These are phyloP conservation scores for Lysandra coridon DNA, from an alignment of 2,888 invertebrate genomes.

Conservation along the genomic window DNA sequence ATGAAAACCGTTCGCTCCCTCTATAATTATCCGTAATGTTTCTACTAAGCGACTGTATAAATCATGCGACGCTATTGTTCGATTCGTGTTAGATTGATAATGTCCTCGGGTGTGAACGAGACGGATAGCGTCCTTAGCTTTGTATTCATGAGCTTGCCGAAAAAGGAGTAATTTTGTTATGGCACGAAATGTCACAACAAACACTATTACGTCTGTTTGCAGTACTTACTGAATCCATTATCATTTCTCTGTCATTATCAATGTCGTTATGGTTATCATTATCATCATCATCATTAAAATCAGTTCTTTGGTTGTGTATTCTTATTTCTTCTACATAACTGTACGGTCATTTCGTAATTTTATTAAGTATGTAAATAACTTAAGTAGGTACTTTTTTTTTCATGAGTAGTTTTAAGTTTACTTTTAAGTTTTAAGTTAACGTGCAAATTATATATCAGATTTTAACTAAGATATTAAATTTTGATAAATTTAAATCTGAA, in stretches of 20 bases:
- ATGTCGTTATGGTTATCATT: neutral
- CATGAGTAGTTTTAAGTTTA: too few relatives aligned
- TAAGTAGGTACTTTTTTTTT: too few relatives aligned
- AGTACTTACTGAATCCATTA: neutral
- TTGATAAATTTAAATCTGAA: too few relatives aligned
- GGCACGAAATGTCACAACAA: slow-evolving; percentile 22
- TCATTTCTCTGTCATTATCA: neutral
- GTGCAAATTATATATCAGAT: too few relatives aligned
- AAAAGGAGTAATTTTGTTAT: slow-evolving; percentile 40
- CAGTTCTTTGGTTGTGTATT: too few relatives aligned
- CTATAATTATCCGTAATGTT: slow-evolving; percentile 80
- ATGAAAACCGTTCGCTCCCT: slow-evolving; percentile 58
- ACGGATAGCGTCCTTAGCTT: slow-evolving; percentile 72
- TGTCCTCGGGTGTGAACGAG: slow-evolving; percentile 78
- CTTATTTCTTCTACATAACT: too few relatives aligned
- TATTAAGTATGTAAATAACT: too few relatives aligned
- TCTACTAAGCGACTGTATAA: slow-evolving; percentile 80
- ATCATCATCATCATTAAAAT: neutral
- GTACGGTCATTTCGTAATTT: too few relatives aligned
- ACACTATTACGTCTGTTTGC: neutral
- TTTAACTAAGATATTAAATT: too few relatives aligned
- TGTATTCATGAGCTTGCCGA: slow-evolving; percentile 63
- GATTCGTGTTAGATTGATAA: slow-evolving; percentile 80
- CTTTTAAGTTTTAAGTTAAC: too few relatives aligned
- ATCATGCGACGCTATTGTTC: slow-evolving; percentile 80